Conservation (phyloP, 1,140 invertebrate genomes). For the Camponotus pennsylvanicus region DNA sequence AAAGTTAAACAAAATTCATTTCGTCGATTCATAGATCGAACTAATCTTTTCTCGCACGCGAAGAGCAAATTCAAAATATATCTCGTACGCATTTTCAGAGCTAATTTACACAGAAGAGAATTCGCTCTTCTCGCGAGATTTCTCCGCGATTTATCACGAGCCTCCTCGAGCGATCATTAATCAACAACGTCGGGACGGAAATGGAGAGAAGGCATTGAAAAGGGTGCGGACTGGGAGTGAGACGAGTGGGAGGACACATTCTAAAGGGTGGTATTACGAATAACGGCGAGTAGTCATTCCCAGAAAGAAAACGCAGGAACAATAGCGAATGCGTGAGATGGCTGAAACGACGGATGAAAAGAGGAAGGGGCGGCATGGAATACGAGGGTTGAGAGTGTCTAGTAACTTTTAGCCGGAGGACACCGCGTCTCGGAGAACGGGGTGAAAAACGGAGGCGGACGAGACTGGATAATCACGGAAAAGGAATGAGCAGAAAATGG, state of each 20-base stretch:
- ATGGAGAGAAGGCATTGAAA: slow-evolving; percentile 42
- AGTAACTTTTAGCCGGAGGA: slow-evolving; percentile 66
- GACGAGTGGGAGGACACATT: slow-evolving; percentile 12
- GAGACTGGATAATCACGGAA: slow-evolving; percentile 46
- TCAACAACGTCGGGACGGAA: slow-evolving; percentile 56
- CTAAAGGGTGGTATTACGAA: slow-evolving; percentile 66
- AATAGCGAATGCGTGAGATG: slow-evolving; percentile 66
- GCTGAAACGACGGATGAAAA: slow-evolving; percentile 19
- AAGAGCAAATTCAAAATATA: neutral
- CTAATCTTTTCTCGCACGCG: neutral
- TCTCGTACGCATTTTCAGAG: neutral
- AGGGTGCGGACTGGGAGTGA: neutral
- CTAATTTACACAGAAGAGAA: slow-evolving; percentile 61
- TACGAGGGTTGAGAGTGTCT: slow-evolving; percentile 36
- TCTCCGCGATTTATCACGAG: slow-evolving; percentile 68
- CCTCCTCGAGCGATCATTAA: slow-evolving; percentile 70
- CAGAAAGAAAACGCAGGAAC: slow-evolving; percentile 65
- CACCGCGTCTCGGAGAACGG: neutral
- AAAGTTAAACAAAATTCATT: slow-evolving; percentile 1
- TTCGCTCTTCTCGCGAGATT: slow-evolving; percentile 37
- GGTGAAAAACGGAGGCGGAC: slow-evolving; percentile 38
- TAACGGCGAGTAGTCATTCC: slow-evolving; percentile 63
- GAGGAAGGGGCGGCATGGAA: neutral
- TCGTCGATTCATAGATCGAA: neutral
- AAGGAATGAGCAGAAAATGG: slow-evolving; percentile 21